Conservation (phyloP, 2,888 invertebrate species). For the Thecophora atra region DNA sequence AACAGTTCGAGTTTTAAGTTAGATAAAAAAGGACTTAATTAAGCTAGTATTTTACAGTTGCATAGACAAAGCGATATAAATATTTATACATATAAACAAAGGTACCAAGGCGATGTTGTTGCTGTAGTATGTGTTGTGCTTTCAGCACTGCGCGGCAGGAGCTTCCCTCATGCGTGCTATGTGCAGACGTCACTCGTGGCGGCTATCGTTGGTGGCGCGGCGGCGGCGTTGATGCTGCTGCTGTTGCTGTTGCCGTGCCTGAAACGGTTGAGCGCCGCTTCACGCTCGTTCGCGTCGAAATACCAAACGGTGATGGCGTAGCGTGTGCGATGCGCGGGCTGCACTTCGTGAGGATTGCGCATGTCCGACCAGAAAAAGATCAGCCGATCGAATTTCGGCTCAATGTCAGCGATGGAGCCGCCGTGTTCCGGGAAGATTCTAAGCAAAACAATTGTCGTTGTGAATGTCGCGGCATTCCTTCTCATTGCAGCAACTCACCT, state of each 20-base stretch:
- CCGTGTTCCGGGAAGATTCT: conserved; percentile 90
- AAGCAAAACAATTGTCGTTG: conserved; percentile 46
- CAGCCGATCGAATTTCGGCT: conserved; percentile 91
- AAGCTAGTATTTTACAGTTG: conserved; percentile 32
- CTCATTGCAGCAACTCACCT: conserved; percentile 67
- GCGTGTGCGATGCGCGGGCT: conserved; percentile 87
- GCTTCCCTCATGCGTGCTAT: conserved; percentile 53
- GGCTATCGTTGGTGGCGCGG: conserved; percentile 39
- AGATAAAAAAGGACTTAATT: conserved; percentile 38
- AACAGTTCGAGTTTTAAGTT: conserved; percentile 35
- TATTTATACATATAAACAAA: conserved; percentile 24
- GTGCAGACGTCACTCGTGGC: conserved; percentile 57
- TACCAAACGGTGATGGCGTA: conserved; percentile 95
- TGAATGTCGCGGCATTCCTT: not conserved
- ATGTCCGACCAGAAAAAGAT: conserved; percentile 98
- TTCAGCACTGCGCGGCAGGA: too few relatives aligned
- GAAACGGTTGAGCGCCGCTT: conserved; percentile 70
- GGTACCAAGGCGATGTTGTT: conserved; percentile 46
- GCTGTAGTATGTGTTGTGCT: conserved; percentile 11
- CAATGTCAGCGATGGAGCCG: conserved; percentile 87
- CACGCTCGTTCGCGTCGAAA: conserved; percentile 85
- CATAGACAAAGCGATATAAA: conserved; percentile 35
- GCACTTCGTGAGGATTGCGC: conserved; percentile 96
- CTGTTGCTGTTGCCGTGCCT: conserved; percentile 45
- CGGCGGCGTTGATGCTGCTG: conserved; percentile 37